Evolutionary conservation across 2,888 invertebrate species (phyloP), one percentile per base, ranked within the genome.

Genomic region (Bellardia bayeri): DNA sequence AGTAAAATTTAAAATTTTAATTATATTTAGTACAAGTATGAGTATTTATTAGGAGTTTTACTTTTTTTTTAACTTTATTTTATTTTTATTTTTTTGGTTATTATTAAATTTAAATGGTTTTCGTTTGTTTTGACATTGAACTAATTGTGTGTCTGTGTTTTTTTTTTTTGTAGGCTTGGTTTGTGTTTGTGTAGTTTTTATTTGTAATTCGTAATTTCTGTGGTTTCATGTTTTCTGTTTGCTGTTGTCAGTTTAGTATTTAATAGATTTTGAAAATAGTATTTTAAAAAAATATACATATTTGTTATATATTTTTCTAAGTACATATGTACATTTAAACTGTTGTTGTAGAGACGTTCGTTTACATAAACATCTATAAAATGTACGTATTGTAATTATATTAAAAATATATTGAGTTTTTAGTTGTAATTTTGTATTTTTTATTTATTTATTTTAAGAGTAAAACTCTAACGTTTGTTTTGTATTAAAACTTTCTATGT

Each of bases 41-140:
- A 42, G 42, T 66, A 42, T 42, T 16, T 45, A 42, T 11, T 23
- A 66, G 66, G 40, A 23, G 4, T 66, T 45, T 66, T 40, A 7
- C 16, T 40, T 42, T 66, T n/a, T n/a, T n/a, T n/a, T n/a, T n/a
- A n/a, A 2, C 2, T 56, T 16, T 56, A 0, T 23, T 42, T 45
- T 42, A 0, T 11, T 56, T 56, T 5, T 7, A 16, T 54, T 16
- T 6, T 51, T n/a, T 3, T 51, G 3, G 1, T 45, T 9, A 45
- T 42, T 42, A 66, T 42, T 45, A 66, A 66, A 16, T 30, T 66
- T 23, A 42, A 42, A 40, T 64, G n/a, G 40, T 66, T 64, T 64
- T 64, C 37, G 3, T 40, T 66, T 66, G 23, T 66, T 66, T 66
- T 66, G 42, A 13, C 45, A 66, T 66, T 66, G 42, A 66, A 66